These are phyloP conservation scores for Arvicanthis niloticus DNA, from an alignment of 2,113 vertebrate genomes.

Conservation along the genomic window DNA sequence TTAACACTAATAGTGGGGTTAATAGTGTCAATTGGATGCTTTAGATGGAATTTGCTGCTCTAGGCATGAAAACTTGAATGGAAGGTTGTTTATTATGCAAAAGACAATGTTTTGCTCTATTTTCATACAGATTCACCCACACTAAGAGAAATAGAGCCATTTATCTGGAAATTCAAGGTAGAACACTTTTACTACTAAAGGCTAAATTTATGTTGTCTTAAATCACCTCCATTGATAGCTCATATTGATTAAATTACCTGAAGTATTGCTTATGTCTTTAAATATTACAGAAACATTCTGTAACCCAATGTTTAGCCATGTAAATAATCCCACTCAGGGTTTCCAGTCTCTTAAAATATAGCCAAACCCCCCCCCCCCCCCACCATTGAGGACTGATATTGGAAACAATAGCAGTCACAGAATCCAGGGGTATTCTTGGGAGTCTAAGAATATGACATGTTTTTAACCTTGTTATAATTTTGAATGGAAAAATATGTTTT, in stretches of 20 bases:
- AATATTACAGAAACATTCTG: slow-evolving; percentile 45
- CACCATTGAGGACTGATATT: background rate
- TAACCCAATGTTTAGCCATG: background rate
- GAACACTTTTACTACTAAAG: slow-evolving; percentile 46
- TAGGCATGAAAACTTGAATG: background rate
- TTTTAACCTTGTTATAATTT: background rate
- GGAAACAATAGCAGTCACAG: background rate
- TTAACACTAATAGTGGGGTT: background rate
- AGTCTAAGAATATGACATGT: background rate
- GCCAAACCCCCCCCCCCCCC: too few species aligned
- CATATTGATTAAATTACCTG: slow-evolving; percentile 60
- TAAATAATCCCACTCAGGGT: background rate
- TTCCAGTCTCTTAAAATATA: background rate
- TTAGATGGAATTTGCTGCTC: background rate
- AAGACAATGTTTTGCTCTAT: background rate
- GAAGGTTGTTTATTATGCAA: background rate
- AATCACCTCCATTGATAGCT: slow-evolving; percentile 50
- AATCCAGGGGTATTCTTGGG: background rate
- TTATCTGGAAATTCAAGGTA: slow-evolving; percentile 60
- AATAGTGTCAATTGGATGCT: background rate
- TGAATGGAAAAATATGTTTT: background rate
- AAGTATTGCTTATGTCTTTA: slow-evolving; percentile 67
- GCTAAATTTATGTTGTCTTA: slow-evolving; percentile 61
- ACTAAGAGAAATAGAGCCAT: slow-evolving; percentile 67
- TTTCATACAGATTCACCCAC: background rate